These are phyloP conservation scores for Solenopsis fugax DNA, from an alignment of 1,140 invertebrate genomes.

Conservation along the genomic window DNA sequence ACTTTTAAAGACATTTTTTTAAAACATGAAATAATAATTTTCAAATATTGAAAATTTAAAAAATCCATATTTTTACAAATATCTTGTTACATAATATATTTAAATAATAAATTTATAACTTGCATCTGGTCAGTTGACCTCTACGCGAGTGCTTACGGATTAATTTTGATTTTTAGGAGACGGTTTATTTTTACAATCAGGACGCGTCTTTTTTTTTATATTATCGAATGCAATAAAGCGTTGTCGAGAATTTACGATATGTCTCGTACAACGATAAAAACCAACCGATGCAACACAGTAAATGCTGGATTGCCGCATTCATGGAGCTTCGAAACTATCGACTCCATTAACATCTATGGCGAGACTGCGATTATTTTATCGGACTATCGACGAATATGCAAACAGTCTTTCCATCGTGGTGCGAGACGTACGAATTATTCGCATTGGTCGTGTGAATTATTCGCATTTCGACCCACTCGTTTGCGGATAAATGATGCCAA, in stretches of 20 bases:
- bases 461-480: not conserved
- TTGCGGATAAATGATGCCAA: not conserved
- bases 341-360: conserved; percentile 8
- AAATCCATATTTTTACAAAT: no score
- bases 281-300: not conserved
- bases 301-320: not conserved
- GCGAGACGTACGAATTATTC: not conserved
- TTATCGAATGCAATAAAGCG: no score
- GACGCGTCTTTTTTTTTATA: not conserved
- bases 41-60: no score
- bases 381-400: not conserved
- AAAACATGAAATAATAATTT: no score
- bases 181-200: not conserved
- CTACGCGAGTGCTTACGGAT: no score
- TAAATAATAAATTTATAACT: no score
- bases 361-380: conserved; percentile 11
- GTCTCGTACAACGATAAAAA: not conserved
- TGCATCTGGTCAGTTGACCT: no score
- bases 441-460: not conserved
- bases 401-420: not conserved
- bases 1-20: no score
- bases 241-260: conserved; percentile 29
- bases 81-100: no score
- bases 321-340: conserved; percentile 9
- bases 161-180: not conserved